These are phyloP conservation scores for Pangasius krempfi DNA, from an alignment of 2,797 vertebrate genomes.

Conservation along the genomic window DNA sequence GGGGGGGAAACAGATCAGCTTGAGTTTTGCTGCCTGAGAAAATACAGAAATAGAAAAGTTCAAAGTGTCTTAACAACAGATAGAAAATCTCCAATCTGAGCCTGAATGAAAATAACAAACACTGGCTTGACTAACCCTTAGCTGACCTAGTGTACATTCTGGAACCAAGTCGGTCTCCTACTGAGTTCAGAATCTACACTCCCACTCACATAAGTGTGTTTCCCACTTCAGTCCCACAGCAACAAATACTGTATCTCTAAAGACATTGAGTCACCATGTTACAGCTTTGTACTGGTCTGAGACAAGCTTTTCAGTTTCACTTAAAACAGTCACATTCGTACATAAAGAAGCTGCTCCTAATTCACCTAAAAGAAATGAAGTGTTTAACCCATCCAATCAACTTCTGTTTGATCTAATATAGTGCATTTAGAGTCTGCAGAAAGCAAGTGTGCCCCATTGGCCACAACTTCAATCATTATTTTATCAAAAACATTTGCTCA, in stretches of 20 bases:
- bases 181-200: neutral
- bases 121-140: neutral
- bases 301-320: neutral
- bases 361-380: neutral
- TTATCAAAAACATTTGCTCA: neutral
- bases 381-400: neutral
- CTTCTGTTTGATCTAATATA: neutral
- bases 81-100: neutral
- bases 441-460: neutral
- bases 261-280: neutral
- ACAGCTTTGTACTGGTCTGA: neutral
- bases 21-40: neutral
- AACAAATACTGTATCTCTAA: neutral
- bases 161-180: neutral
- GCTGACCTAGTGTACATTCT: neutral
- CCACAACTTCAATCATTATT: neutral
- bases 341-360: neutral
- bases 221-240: neutral
- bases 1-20: neutral
- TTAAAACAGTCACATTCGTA: neutral
- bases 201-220: neutral
- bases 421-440: neutral
- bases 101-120: neutral
- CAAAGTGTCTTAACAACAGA: neutral
- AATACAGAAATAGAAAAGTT: neutral